These are phyloP conservation scores for Solenodon paradoxus DNA, from an alignment of 2,113 vertebrate species.

Conservation along the genomic window DNA sequence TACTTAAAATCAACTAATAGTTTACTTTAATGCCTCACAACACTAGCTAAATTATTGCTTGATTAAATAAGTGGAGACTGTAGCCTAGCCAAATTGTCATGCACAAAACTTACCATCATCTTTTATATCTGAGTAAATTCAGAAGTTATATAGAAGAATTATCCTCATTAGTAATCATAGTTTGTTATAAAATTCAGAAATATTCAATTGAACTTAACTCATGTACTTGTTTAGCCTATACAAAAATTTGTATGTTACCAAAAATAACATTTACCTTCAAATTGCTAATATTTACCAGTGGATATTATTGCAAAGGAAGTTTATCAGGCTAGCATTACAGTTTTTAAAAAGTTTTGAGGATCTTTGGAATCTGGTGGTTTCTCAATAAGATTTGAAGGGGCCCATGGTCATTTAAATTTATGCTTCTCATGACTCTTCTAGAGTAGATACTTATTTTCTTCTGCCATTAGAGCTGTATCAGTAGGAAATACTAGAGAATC, in stretches of 20 bases:
- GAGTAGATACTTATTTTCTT: background rate
- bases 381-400: background rate
- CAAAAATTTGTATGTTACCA: background rate
- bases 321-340: background rate
- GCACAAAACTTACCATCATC: background rate
- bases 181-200: background rate
- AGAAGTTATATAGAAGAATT: background rate
- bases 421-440: background rate
- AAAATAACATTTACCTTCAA: background rate
- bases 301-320: background rate
- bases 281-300: background rate
- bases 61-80: background rate
- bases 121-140: background rate
- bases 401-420: background rate
- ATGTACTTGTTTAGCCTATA: background rate
- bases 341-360: background rate
- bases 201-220: background rate
- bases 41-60: background rate
- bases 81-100: background rate
- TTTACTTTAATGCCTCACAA: background rate
- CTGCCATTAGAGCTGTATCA: background rate
- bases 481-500: background rate
- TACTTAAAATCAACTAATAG: background rate
- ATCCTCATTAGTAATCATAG: background rate
- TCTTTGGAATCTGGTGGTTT: background rate